These are phyloP conservation scores for Sardina pilchardus DNA, from an alignment of 2,113 vertebrate genomes.

Conservation along the genomic window DNA sequence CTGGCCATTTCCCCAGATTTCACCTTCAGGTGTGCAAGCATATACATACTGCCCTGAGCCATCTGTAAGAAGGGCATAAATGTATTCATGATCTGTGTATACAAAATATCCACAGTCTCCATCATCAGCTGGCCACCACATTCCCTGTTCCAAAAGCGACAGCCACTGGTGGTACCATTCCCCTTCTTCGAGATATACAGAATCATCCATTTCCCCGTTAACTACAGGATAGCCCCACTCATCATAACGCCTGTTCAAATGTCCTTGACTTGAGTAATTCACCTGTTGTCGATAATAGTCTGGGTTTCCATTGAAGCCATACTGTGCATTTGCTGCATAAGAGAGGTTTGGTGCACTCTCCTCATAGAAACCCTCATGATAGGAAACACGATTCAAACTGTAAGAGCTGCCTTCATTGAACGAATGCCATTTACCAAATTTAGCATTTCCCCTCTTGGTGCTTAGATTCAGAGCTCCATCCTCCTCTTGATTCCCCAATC, in stretches of 20 bases:
- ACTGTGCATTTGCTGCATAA: slow-evolving; percentile 70
- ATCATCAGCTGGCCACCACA: slow-evolving; percentile 94
- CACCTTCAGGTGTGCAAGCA: slow-evolving; percentile 79
- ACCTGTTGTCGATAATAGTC: slow-evolving; percentile 58
- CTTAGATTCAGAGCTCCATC: slow-evolving; percentile 70
- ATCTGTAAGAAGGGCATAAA: slow-evolving; percentile 93
- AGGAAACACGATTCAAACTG: slow-evolving; percentile 75
- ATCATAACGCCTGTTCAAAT: slow-evolving; percentile 58
- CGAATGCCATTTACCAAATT: slow-evolving; percentile 59
- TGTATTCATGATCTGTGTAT: slow-evolving; percentile 88
- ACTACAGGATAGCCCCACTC: slow-evolving; percentile 72
- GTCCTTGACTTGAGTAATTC: slow-evolving; percentile 62
- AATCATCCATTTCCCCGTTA: slow-evolving; percentile 70
- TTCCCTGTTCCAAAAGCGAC: slow-evolving; percentile 82
- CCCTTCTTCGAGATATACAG: slow-evolving; percentile 73
- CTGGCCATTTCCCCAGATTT: slow-evolving; percentile 70
- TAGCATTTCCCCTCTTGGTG: slow-evolving; percentile 57
- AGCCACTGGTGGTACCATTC: slow-evolving; percentile 92
- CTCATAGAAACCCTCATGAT: slow-evolving; percentile 79
- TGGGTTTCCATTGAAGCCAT: slow-evolving; percentile 62
- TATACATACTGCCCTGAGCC: slow-evolving; percentile 86
- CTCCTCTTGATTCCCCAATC: slow-evolving; percentile 41
- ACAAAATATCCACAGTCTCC: slow-evolving; percentile 92
- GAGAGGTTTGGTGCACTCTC: slow-evolving; percentile 73
- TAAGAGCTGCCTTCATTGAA: slow-evolving; percentile 71